Evolutionary conservation across 1,140 invertebrate genomes (phyloP).

Genomic region (Tetramorium parvispinum): DNA sequence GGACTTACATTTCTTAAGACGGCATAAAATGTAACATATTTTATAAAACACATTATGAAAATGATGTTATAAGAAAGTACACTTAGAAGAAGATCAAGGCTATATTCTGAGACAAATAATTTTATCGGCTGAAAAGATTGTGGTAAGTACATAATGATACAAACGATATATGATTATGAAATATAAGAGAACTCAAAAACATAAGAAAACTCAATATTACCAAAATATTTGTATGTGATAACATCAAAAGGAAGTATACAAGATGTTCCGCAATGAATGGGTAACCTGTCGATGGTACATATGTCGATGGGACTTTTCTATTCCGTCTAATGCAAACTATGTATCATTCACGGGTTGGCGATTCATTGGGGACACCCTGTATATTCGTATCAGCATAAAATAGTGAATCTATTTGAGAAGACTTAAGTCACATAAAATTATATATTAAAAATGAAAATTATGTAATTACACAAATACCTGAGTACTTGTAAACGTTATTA

Average conservation of each 20-base stretch:
- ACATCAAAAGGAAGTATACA: no score
- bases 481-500: neutral
- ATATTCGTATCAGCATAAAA: no score
- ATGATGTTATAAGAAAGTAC: neutral
- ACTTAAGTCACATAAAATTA: neutral
- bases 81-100: neutral
- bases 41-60: neutral
- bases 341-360: no score
- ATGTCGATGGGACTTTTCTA: no score
- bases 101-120: neutral
- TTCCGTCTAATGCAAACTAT: no score
- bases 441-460: neutral
- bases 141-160: neutral
- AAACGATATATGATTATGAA: neutral
- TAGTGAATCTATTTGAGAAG: no score
- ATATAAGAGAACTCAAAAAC: neutral
- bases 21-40: conserved; percentile 19
- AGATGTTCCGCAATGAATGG: no score
- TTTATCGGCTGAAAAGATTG: neutral
- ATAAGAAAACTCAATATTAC: neutral
- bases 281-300: no score
- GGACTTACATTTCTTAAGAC: conserved; percentile 22
- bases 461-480: conserved; percentile 20
- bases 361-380: no score
- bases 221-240: neutral